Conservation (phyloP, 2,797 vertebrate genomes). For the Cyprinella venusta region DNA sequence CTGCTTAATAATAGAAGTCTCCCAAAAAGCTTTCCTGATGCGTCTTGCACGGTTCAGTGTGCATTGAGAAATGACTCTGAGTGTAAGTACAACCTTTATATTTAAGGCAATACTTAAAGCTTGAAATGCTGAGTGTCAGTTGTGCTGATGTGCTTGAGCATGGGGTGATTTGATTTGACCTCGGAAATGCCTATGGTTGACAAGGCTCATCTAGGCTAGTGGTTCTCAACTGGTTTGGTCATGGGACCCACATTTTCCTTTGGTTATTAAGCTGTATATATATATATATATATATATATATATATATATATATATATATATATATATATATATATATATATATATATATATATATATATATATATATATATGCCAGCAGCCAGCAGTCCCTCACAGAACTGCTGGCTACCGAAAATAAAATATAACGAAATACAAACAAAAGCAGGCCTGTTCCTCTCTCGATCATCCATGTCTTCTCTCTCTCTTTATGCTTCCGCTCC, state of each 20-base stretch:
- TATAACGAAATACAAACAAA: too few relatives aligned
- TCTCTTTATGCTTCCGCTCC: too few relatives aligned
- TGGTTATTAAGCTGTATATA: too few relatives aligned
- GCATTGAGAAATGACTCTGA: conserved; percentile 50
- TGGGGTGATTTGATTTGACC: background rate
- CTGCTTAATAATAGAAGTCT: conserved; percentile 74
- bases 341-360: too few relatives aligned
- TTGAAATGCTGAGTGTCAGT: background rate
- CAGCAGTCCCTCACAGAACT: too few relatives aligned
- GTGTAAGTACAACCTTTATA: conserved; percentile 16
- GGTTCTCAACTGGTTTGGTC: background rate
- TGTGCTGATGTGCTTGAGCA: conserved; percentile 20
- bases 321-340: too few relatives aligned
- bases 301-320: too few relatives aligned
- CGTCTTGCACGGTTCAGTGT: conserved; percentile 63
- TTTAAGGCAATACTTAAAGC: conserved; percentile 4
- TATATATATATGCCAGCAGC: too few relatives aligned
- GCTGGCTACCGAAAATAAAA: too few relatives aligned
- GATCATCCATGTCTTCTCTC: too few relatives aligned
- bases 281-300: too few relatives aligned
- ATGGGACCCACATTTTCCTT: background rate
- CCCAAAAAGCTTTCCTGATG: conserved; percentile 64
- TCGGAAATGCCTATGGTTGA: conserved; percentile 5
- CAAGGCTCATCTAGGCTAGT: background rate
- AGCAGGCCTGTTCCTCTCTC: too few relatives aligned